Conservation (phyloP, 2,113 vertebrate species). For the Paradoxurus hermaphroditus region DNA sequence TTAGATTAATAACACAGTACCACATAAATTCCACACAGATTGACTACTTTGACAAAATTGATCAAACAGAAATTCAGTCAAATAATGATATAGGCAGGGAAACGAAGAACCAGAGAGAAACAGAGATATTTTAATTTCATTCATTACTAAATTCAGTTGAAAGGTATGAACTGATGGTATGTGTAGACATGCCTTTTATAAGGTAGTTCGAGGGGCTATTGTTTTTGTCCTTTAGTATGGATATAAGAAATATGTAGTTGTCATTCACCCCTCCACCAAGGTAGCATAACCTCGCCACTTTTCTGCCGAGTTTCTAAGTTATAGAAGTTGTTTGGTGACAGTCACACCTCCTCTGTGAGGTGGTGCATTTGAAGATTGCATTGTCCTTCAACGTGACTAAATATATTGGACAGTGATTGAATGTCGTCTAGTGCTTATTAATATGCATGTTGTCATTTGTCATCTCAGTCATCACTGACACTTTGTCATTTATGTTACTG, state of each 20-base stretch:
- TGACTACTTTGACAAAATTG: not conserved
- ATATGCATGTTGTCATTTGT: slow-evolving; percentile 82
- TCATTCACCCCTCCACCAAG: not conserved
- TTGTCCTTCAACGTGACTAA: slow-evolving; percentile 71
- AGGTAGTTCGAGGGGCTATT: not conserved
- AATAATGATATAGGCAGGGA: not conserved
- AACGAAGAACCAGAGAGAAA: not conserved
- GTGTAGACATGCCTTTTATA: not conserved
- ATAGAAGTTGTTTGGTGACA: slow-evolving; percentile 59
- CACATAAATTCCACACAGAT: not conserved
- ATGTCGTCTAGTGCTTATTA: slow-evolving; percentile 73
- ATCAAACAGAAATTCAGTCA: not conserved
- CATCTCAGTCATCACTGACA: slow-evolving; percentile 78
- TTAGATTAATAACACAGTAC: not conserved
- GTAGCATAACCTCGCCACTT: slow-evolving; percentile 43
- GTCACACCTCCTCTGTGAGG: slow-evolving; percentile 49
- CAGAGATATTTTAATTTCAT: not conserved
- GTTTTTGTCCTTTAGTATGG: not conserved
- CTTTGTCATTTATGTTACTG: slow-evolving; percentile 78
- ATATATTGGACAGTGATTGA: slow-evolving; percentile 80
- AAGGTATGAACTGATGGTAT: not conserved
- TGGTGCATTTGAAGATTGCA: slow-evolving; percentile 55
- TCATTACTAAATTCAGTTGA: slow-evolving; percentile 13
- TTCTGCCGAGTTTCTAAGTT: slow-evolving; percentile 53
- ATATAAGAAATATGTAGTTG: slow-evolving; percentile 33